Evolutionary conservation across 2,113 vertebrate species (phyloP).

Genomic region (Motacilla tschutschensis): DNA sequence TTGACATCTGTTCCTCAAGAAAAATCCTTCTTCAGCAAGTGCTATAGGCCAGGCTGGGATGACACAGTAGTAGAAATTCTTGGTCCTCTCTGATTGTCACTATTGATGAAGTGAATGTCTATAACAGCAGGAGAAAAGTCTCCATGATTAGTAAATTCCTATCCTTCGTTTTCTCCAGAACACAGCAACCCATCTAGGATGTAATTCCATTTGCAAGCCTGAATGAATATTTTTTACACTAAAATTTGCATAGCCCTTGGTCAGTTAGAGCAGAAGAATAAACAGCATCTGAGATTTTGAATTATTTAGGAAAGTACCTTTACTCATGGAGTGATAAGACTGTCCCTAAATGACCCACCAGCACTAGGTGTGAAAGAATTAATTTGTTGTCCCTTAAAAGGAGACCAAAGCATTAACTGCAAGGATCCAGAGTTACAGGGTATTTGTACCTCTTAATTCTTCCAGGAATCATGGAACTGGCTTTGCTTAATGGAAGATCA

Average conservation of each 20-base stretch:
- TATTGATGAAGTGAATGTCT: background rate
- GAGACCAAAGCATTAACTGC: background rate
- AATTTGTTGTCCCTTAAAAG: background rate
- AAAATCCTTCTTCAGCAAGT: background rate
- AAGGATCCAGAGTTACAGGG: background rate
- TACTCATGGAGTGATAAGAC: background rate
- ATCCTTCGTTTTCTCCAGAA: background rate
- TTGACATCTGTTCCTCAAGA: background rate
- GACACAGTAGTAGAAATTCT: background rate
- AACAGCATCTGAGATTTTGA: background rate
- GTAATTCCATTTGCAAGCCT: background rate
- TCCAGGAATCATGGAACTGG: slow-evolving; percentile 24
- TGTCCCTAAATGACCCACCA: background rate
- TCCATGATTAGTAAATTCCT: background rate
- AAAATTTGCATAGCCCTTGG: background rate
- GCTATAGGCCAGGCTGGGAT: background rate
- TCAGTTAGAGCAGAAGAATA: background rate
- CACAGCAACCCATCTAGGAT: background rate
- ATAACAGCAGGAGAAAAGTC: background rate
- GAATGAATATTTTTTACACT: background rate
- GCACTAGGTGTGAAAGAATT: background rate
- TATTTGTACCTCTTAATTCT: background rate
- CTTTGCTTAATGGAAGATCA: slow-evolving; percentile 16
- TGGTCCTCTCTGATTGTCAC: background rate
- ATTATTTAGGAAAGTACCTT: slow-evolving; percentile 21